Base-by-base conservation (phyloP, 2,797 vertebrate species). In the Xenopus petersii region DNA sequence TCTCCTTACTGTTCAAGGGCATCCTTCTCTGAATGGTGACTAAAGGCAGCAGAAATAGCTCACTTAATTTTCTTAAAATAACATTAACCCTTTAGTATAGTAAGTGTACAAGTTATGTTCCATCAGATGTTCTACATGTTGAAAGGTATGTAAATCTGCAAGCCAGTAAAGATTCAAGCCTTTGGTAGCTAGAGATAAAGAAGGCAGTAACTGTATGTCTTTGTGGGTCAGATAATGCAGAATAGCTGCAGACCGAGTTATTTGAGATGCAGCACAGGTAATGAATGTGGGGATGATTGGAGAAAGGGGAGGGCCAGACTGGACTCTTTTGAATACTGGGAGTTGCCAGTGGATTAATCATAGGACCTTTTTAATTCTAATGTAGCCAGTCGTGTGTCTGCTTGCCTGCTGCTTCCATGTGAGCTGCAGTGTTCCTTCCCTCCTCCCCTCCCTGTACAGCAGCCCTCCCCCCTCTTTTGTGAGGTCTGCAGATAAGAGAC, bases 401-500 rank as follows among this genome's bases (percentile, higher is more conserved):
- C 65, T 73, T 10, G 13, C 64, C 54, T 71, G 75, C 75, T 71
- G 75, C 68, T 67, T 77, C 33, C 71, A 74, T 79, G 76, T 74
- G 77, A 79, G 77, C 71, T 70, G 62, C 77, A 65, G 71, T 46
- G 24, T 60, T 70, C 61, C 55, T 51, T 64, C 30, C 59, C 70
- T 58, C 75, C 70, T 67, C 55, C 58, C 51, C 73, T 60, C 16
- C 70, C 54, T 54, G 61, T 71, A 49, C 13, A 65, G 76, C 66
- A 64, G 62, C 60, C 77, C 67, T 73, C 70, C 75, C 67, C 71
- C 71, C 77, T 79, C 73, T 71, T 71, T 75, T 75, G 73, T 76
- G 75, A 78, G 74, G 75, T 62, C 70, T 75, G 75, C 71, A 73
- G 79, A 80, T 75, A 73, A 74, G 74, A 77, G 79, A 74, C 66